Evolutionary conservation across 2,888 invertebrate genomes (phyloP).

Genomic region (Eilema sororculum): DNA sequence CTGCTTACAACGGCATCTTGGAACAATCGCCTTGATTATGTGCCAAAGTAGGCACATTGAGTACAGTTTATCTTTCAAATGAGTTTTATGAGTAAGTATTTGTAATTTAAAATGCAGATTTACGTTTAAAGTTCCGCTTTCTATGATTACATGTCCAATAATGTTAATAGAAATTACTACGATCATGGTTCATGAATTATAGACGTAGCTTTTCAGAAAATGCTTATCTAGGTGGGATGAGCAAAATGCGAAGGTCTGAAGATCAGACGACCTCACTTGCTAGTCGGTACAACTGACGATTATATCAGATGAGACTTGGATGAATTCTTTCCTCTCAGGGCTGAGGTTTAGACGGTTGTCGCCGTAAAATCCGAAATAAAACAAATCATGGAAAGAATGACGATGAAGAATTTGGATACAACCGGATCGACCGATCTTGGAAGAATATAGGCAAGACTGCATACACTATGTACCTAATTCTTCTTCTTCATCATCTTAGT

Average conservation of each 20-base stretch:
- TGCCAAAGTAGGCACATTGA: slow-evolving; percentile 39
- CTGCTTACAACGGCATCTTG: slow-evolving; percentile 27
- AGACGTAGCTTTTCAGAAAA: too few species aligned
- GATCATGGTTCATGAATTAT: too few species aligned
- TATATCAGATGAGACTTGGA: background rate
- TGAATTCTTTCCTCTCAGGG: background rate
- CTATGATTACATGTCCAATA: too few species aligned
- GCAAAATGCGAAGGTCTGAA: too few species aligned
- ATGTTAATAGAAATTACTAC: too few species aligned
- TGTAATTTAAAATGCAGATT: background rate
- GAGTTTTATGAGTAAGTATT: background rate
- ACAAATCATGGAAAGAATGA: background rate
- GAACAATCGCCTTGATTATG: slow-evolving; percentile 37
- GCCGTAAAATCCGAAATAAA: background rate
- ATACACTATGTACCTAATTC: too few species aligned
- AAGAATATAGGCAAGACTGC: background rate
- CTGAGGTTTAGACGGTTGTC: background rate
- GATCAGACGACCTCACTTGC: too few species aligned
- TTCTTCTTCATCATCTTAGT: too few species aligned
- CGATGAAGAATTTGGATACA: background rate
- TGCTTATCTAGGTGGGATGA: too few species aligned
- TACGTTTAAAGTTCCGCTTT: too few species aligned
- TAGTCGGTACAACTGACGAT: background rate
- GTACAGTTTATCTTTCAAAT: slow-evolving; percentile 5
- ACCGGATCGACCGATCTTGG: background rate